These are phyloP conservation scores for Carcharodon carcharias DNA, from an alignment of 2,797 vertebrate species.

Conservation along the genomic window DNA sequence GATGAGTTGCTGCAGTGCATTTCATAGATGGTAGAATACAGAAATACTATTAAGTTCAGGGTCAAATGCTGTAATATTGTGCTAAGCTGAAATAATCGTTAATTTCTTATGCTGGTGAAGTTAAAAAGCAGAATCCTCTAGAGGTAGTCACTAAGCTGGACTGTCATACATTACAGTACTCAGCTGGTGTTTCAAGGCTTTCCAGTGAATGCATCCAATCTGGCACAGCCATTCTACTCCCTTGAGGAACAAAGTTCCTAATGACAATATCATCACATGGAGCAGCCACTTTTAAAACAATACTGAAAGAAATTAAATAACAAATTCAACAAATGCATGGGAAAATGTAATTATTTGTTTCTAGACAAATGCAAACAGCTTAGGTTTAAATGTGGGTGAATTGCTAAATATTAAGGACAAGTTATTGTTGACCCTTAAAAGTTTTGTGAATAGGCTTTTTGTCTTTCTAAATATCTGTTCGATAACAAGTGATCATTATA, in stretches of 20 bases:
- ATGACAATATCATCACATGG: neutral
- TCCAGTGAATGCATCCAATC: constrained; percentile 24
- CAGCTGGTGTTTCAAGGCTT: constrained; percentile 33
- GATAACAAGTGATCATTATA: neutral
- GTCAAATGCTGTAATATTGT: neutral
- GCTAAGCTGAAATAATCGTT: neutral
- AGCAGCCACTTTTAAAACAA: neutral
- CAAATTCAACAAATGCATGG: neutral
- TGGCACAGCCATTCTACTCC: neutral
- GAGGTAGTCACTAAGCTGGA: neutral
- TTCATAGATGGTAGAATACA: neutral
- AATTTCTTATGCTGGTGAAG: neutral
- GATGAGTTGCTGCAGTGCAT: neutral
- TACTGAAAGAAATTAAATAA: neutral
- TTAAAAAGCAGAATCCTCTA: constrained; percentile 29
- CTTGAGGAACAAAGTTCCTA: neutral
- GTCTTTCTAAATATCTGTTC: neutral
- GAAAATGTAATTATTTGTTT: neutral
- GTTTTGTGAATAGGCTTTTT: neutral
- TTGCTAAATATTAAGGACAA: neutral
- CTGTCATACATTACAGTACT: neutral
- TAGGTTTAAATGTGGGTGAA: neutral
- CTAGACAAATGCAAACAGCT: neutral
- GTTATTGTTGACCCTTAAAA: neutral
- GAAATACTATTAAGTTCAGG: neutral